A percentile compares a stretch with the other conserved stretches of the same genome.
Evolutionary conservation across 2,113 vertebrate species (phyloP).

Genomic region (Lagopus muta): DNA sequence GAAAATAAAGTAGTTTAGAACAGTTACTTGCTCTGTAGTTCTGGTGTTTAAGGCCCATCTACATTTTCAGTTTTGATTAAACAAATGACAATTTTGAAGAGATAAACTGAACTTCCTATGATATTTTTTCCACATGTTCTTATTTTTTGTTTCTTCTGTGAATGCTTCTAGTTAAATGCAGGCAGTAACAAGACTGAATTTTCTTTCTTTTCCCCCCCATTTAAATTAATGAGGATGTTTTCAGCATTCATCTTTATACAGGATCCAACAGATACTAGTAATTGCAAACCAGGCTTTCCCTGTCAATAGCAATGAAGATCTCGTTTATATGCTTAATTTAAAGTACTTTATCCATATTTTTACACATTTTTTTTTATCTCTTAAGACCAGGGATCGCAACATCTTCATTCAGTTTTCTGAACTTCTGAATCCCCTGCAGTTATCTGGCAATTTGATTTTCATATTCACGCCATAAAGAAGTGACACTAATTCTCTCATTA

Average conservation of each 20-base stretch:
- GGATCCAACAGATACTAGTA: background rate
- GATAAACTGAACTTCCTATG: background rate
- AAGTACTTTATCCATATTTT: background rate
- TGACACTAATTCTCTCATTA: conserved; percentile 55
- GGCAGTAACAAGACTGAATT: background rate
- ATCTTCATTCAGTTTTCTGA: conserved; percentile 16
- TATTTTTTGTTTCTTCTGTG: background rate
- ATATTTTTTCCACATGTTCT: background rate
- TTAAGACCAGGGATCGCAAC: background rate
- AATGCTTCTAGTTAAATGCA: background rate
- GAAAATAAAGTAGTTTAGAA: background rate
- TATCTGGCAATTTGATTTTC: conserved; percentile 56
- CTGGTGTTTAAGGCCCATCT: background rate
- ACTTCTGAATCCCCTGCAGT: conserved; percentile 5
- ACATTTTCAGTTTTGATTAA: background rate
- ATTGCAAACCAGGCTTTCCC: background rate
- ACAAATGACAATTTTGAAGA: background rate
- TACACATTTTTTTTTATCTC: conserved; percentile 11
- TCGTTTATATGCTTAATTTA: background rate
- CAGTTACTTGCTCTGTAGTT: background rate
- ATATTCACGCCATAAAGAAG: conserved; percentile 32
- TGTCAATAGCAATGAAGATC: background rate
- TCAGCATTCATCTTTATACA: background rate
- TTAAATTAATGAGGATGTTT: background rate
- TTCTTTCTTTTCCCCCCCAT: background rate